A percentile compares a stretch with the other conserved stretches of the same genome.
Evolutionary conservation across 2,113 vertebrate genomes (phyloP).

Genomic region (Tychaedon coryphoeus): DNA sequence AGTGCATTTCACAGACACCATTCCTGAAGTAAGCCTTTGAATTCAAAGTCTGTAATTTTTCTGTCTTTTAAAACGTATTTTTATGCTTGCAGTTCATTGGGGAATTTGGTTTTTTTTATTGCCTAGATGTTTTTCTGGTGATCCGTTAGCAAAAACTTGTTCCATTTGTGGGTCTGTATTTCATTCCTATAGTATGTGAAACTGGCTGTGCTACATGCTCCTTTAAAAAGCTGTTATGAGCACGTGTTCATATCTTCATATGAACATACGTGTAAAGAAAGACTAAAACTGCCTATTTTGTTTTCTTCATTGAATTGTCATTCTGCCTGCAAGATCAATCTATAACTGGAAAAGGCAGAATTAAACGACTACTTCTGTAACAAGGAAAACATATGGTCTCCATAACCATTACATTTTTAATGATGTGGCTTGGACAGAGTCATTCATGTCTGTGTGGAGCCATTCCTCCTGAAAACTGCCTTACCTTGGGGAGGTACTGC

Average conservation of each 20-base stretch:
- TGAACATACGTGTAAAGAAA: not conserved
- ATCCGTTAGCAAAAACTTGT: conserved; percentile 33
- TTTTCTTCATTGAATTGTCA: conserved; percentile 31
- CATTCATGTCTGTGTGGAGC: not conserved
- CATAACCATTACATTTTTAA: conserved; percentile 43
- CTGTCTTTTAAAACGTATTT: conserved; percentile 35
- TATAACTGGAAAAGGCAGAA: conserved; percentile 24
- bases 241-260: not conserved
- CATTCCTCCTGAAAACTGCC: not conserved
- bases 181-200: conserved; percentile 1
- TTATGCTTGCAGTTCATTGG: not conserved
- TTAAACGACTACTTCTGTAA: conserved; percentile 6
- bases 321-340: conserved; percentile 1
- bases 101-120: conserved; percentile 20
- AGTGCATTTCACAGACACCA: conserved; percentile 11
- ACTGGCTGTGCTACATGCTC: not conserved
- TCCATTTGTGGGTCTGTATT: not conserved
- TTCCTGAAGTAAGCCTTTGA: conserved; percentile 13
- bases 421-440: conserved; percentile 30
- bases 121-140: conserved; percentile 7
- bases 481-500: not conserved
- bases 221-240: not conserved
- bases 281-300: not conserved
- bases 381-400: conserved; percentile 33
- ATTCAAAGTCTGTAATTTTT: conserved; percentile 2